Evolutionary conservation across 1,140 invertebrate species (phyloP).

Genomic region (Plutomurus gul): DNA sequence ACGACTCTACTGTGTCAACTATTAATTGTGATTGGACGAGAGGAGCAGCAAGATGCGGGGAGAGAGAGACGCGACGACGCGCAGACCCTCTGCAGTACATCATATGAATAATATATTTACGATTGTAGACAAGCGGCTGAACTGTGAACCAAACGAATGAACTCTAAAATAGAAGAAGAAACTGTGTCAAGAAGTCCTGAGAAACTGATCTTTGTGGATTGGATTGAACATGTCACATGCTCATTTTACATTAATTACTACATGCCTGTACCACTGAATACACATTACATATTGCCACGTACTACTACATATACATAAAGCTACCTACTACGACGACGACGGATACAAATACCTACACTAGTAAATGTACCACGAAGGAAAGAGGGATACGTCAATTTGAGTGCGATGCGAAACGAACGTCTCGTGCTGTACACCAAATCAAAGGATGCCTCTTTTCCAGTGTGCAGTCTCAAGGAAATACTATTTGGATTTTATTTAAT

Average conservation of each 20-base stretch:
- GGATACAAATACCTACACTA: neutral
- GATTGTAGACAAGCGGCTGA: no score
- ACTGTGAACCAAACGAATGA: no score
- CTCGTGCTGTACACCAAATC: constrained; percentile 8
- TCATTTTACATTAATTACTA: neutral
- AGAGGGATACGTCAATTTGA: neutral
- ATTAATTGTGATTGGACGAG: no score
- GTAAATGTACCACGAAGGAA: no score
- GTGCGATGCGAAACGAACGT: neutral
- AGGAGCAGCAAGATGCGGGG: no score
- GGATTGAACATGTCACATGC: constrained; percentile 3
- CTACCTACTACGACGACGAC: neutral
- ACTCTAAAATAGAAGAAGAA: no score
- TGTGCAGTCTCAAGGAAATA: constrained; percentile 21
- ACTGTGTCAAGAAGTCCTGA: no score
- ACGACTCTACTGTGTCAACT: no score
- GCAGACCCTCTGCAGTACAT: no score
- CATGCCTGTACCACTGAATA: neutral
- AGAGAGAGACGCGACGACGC: no score
- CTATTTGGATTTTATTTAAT: constrained; percentile 28
- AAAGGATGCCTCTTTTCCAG: constrained; percentile 15
- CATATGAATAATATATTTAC: no score
- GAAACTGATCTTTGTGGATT: neutral
- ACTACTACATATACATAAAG: neutral
- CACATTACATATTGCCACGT: constrained; percentile 11